A percentile compares a stretch with the other conserved stretches of the same genome.
These are phyloP conservation scores for Nyctibius grandis DNA, from an alignment of 2,797 vertebrate genomes.

Conservation along the genomic window DNA sequence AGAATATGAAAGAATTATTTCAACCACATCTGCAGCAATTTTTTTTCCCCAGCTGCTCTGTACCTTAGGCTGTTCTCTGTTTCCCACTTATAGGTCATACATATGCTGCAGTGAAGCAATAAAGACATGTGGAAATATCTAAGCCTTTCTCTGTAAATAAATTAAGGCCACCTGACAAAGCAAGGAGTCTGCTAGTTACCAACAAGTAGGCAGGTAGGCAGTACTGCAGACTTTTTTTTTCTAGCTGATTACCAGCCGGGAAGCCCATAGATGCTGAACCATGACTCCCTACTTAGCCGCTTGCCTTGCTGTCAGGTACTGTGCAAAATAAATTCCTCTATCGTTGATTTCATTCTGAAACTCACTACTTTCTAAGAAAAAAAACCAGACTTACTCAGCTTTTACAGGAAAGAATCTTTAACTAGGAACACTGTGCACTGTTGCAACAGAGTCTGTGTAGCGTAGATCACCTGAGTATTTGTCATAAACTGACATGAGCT, in stretches of 20 bases:
- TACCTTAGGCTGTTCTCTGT: background rate
- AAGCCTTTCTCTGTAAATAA: slow-evolving; percentile 47
- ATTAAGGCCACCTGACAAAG: slow-evolving; percentile 73
- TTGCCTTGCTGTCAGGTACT: slow-evolving; percentile 62
- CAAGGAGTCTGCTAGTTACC: slow-evolving; percentile 60
- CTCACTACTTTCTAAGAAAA: slow-evolving; percentile 3
- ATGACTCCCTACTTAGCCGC: background rate
- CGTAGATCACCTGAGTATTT: slow-evolving; percentile 78
- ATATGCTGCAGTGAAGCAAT: slow-evolving; percentile 29
- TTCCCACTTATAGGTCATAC: background rate
- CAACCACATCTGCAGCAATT: background rate
- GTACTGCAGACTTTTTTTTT: background rate
- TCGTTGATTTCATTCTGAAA: slow-evolving; percentile 30
- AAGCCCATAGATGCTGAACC: slow-evolving; percentile 18
- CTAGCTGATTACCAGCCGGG: background rate
- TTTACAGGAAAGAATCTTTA: slow-evolving; percentile 62
- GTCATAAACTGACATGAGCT: slow-evolving; percentile 75
- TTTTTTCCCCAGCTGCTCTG: background rate
- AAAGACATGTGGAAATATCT: slow-evolving; percentile 7
- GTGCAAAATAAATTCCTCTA: slow-evolving; percentile 62
- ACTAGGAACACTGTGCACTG: slow-evolving; percentile 63
- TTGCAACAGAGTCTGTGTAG: slow-evolving; percentile 59
- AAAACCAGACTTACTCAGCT: slow-evolving; percentile 37
- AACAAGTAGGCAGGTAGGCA: slow-evolving; percentile 37
- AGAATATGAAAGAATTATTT: background rate